Conservation (phyloP, 2,888 invertebrate species). For the Cerceris ruficornis region DNA sequence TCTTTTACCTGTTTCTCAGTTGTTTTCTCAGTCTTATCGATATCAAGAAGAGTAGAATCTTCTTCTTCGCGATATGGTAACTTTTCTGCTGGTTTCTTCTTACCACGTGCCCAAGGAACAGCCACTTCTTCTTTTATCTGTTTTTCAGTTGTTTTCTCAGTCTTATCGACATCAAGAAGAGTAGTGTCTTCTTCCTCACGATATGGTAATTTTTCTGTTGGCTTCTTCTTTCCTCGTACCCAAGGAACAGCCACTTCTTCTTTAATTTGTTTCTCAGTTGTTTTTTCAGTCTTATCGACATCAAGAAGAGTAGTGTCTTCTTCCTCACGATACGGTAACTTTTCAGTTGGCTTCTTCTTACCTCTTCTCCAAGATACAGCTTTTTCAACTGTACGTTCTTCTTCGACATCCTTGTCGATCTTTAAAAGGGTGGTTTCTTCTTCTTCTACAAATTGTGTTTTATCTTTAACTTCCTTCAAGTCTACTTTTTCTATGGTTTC, state of each 20-base stretch:
- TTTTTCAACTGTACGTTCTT: conserved; percentile 70
- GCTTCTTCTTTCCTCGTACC: conserved; percentile 55
- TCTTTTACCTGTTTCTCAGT: conserved; percentile 64
- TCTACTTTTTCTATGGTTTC: conserved; percentile 82
- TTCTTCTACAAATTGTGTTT: conserved; percentile 58
- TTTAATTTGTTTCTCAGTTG: conserved; percentile 57
- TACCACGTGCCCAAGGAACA: conserved; percentile 79
- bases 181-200: conserved; percentile 51
- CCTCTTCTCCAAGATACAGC: conserved; percentile 81
- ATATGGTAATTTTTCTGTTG: conserved; percentile 48
- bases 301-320: conserved; percentile 67
- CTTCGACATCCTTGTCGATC: conserved; percentile 53
- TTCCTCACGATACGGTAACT: conserved; percentile 60
- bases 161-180: conserved; percentile 38
- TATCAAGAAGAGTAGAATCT: conserved; percentile 62
- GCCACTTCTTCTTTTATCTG: conserved; percentile 66
- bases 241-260: conserved; percentile 72
- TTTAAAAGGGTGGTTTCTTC: conserved; percentile 50
- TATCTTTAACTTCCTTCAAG: conserved; percentile 81
- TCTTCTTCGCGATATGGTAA: conserved; percentile 64
- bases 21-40: conserved; percentile 50
- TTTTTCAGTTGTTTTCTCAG: conserved; percentile 57
- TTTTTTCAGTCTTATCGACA: conserved; percentile 50
- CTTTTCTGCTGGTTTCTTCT: conserved; percentile 59
- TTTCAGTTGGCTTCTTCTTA: conserved; percentile 59